phyloP scores from a whole-genome alignment of 2,797 vertebrate species.

The Spinibarbus caldwelli region DNA sequence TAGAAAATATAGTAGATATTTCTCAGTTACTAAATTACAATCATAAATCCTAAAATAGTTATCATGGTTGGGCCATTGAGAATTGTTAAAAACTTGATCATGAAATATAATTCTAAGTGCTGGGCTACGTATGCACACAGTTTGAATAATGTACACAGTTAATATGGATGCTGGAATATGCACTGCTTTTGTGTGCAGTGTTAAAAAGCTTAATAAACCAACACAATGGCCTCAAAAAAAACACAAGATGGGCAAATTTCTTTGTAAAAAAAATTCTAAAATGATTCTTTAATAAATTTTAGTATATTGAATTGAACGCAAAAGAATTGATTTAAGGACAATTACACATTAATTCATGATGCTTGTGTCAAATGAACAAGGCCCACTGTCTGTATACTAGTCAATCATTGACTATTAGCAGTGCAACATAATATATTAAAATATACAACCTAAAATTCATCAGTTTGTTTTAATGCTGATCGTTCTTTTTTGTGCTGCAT shows the following conservation, averaged over 20 bases:
- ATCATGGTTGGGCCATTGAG: neutral
- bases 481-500: conserved; percentile 46
- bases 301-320: neutral
- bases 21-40: neutral
- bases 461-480: conserved; percentile 32
- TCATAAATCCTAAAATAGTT: neutral
- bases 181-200: neutral
- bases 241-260: conserved; percentile 32
- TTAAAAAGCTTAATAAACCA: neutral
- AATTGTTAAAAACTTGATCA: neutral
- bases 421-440: neutral
- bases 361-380: neutral
- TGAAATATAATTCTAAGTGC: neutral
- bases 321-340: neutral
- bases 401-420: neutral
- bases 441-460: conserved; percentile 21
- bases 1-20: neutral
- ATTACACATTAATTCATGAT: neutral
- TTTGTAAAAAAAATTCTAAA: neutral
- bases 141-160: neutral
- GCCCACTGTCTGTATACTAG: neutral
- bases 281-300: neutral
- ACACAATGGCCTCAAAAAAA: conserved; percentile 16
- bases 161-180: neutral
- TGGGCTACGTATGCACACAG: neutral